These are phyloP conservation scores for Stichopus horrens DNA, from an alignment of 53 echinoderm and acorn worm species.

Conservation along the genomic window DNA sequence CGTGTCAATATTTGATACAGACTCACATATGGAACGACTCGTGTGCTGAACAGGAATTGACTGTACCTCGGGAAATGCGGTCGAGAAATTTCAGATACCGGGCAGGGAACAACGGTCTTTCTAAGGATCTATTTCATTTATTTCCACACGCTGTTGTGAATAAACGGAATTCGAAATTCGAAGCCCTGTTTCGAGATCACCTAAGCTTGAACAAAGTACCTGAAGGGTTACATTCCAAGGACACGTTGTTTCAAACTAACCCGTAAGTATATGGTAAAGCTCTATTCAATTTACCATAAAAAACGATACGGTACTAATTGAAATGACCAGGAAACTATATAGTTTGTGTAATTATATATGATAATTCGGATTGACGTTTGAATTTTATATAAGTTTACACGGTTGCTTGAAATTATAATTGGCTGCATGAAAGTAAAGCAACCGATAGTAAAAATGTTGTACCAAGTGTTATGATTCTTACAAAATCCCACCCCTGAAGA, in stretches of 20 bases:
- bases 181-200: conserved; percentile 8
- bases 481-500: no score
- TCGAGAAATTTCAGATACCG: not conserved
- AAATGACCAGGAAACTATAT: no score
- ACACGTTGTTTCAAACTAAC: not conserved
- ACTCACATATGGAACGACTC: not conserved
- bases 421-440: no score
- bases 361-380: no score
- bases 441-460: no score
- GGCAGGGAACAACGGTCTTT: not conserved
- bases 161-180: not conserved
- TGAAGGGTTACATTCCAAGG: not conserved
- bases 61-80: not conserved
- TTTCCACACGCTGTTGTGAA: not conserved
- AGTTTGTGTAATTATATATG: no score
- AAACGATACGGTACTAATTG: no score
- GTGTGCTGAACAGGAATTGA: not conserved
- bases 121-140: not conserved
- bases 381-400: no score
- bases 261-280: not conserved
- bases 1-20: not conserved
- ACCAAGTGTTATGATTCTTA: no score
- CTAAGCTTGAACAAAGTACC: not conserved
- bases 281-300: no score
- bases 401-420: no score